Evolutionary conservation across 2,888 invertebrate species (phyloP).

Genomic region (Hypolimnas misippus): DNA sequence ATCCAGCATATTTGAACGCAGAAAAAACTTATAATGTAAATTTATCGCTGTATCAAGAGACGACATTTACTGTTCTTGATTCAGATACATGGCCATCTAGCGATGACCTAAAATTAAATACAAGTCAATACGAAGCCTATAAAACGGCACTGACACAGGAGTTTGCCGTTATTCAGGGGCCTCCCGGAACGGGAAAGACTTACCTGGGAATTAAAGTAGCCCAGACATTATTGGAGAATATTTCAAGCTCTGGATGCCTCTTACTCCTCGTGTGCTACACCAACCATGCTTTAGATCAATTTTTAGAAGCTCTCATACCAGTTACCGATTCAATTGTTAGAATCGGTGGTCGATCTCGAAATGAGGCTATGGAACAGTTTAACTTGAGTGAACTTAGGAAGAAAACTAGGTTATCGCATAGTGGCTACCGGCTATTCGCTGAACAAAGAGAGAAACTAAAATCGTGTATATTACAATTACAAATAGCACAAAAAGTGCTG

Average conservation of each 20-base stretch:
- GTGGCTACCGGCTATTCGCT: constrained; percentile 44
- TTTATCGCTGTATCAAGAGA: background rate
- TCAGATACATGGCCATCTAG: constrained; percentile 73
- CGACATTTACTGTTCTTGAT: constrained; percentile 54
- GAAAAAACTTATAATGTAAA: constrained; percentile 35
- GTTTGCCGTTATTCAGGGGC: constrained; percentile 91
- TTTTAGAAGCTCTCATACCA: constrained; percentile 87
- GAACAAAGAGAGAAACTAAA: constrained; percentile 52
- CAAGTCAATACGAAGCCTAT: constrained; percentile 87
- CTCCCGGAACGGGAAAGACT: constrained; percentile 95
- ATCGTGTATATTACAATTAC: constrained; percentile 47
- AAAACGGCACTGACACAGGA: constrained; percentile 87
- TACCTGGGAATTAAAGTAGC: constrained; percentile 90
- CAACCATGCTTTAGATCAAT: constrained; percentile 94
- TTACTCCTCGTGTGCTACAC: constrained; percentile 92
- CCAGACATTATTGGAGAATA: constrained; percentile 85
- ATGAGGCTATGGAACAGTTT: constrained; percentile 70
- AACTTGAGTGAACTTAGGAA: constrained; percentile 67
- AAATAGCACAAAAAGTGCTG: constrained; percentile 50
- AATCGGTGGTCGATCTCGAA: constrained; percentile 87
- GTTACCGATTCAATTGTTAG: constrained; percentile 85
- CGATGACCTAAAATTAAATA: constrained; percentile 81
- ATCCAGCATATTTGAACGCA: constrained; percentile 53
- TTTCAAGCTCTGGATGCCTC: constrained; percentile 59
- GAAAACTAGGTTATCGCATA: constrained; percentile 8